Evolutionary conservation across 2,797 vertebrate genomes (phyloP).

Genomic region (Leuciscus waleckii): DNA sequence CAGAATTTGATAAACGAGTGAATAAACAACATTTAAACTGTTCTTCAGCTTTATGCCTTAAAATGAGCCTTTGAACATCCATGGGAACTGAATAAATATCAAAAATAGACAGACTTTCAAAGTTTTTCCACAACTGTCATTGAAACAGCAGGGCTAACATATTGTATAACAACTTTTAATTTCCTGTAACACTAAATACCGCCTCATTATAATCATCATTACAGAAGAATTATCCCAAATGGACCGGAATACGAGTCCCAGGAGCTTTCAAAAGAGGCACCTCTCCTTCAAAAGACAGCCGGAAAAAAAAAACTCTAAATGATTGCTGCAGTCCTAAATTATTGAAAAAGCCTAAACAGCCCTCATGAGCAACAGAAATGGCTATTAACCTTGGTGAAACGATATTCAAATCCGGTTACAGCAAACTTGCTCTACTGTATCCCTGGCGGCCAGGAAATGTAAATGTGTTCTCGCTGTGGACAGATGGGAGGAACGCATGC

Average conservation of each 20-base stretch:
- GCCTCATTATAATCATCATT: constrained; percentile 37
- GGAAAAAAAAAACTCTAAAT: constrained; percentile 68
- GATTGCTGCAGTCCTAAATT: constrained; percentile 78
- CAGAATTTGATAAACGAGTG: background rate
- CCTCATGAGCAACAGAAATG: constrained; percentile 77
- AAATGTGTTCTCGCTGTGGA: constrained; percentile 80
- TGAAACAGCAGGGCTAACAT: background rate
- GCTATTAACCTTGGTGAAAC: constrained; percentile 82
- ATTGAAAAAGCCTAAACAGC: constrained; percentile 81
- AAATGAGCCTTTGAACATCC: background rate
- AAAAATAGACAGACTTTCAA: background rate
- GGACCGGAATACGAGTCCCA: constrained; percentile 10
- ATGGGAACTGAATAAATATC: background rate
- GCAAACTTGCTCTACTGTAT: constrained; percentile 77
- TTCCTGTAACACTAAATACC: constrained; percentile 14
- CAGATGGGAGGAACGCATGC: constrained; percentile 77
- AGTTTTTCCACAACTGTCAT: constrained; percentile 12
- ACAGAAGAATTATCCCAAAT: constrained; percentile 33
- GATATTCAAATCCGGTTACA: constrained; percentile 81
- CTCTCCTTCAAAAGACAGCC: constrained; percentile 68
- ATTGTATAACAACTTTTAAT: constrained; percentile 31
- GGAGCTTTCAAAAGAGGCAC: constrained; percentile 64
- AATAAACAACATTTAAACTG: no score
- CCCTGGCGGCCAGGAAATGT: constrained; percentile 80
- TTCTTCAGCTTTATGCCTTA: background rate